A percentile compares a stretch with the other conserved stretches of the same genome.
These are phyloP conservation scores for Dolomedes plantarius DNA, from an alignment of 2,888 invertebrate genomes.

Conservation along the genomic window DNA sequence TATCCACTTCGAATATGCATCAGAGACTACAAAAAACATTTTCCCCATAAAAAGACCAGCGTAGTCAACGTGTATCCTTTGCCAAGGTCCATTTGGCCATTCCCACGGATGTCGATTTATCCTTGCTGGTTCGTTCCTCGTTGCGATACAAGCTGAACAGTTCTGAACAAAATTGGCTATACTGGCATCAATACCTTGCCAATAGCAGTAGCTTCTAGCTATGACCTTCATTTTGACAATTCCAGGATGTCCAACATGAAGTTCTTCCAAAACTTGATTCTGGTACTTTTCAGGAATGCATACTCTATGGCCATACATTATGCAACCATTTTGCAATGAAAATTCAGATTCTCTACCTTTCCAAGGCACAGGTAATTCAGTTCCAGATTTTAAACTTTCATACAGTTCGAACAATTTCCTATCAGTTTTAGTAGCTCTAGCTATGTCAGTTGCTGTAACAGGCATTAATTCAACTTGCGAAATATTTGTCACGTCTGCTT, in stretches of 20 bases:
- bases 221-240: slow-evolving; percentile 49
- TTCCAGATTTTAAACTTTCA: slow-evolving; percentile 51
- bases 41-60: slow-evolving; percentile 49
- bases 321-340: slow-evolving; percentile 53
- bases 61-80: slow-evolving; percentile 46
- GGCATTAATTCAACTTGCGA: slow-evolving; percentile 46
- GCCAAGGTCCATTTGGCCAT: slow-evolving; percentile 40
- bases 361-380: slow-evolving; percentile 49
- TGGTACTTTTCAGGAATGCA: slow-evolving; percentile 53
- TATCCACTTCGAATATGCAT: slow-evolving; percentile 49
- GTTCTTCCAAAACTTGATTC: slow-evolving; percentile 55
- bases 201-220: slow-evolving; percentile 45
- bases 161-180: slow-evolving; percentile 45
- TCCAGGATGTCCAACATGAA: slow-evolving; percentile 42
- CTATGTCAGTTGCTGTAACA: slow-evolving; percentile 54
- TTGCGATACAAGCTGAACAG: slow-evolving; percentile 35
- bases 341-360: slow-evolving; percentile 53
- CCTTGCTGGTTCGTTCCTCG: slow-evolving; percentile 39
- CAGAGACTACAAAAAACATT: slow-evolving; percentile 37
- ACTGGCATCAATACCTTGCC: slow-evolving; percentile 41
- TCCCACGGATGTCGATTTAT: slow-evolving; percentile 41
- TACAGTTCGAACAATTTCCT: slow-evolving; percentile 48
- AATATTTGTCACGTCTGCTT: slow-evolving; percentile 51
- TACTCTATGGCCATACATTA: slow-evolving; percentile 53
- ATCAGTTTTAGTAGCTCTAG: slow-evolving; percentile 50